Evolutionary conservation across 1,140 invertebrate genomes (phyloP).

Genomic region (Reticulitermes speratus): DNA sequence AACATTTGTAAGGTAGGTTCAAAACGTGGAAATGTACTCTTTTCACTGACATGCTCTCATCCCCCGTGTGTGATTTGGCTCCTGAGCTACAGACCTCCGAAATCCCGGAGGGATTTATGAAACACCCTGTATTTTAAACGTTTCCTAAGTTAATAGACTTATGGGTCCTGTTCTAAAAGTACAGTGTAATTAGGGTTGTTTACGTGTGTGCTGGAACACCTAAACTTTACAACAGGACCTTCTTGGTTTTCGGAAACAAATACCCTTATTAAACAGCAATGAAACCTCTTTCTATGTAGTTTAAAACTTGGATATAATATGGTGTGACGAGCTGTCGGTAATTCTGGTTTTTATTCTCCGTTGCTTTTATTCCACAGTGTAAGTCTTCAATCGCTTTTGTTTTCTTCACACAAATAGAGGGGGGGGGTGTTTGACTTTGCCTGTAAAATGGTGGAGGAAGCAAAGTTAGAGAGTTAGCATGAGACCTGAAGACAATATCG

Average conservation of each 20-base stretch:
- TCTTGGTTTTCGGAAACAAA: neutral
- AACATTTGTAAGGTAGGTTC: too few relatives aligned
- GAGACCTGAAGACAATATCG: neutral
- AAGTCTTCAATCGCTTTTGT: neutral
- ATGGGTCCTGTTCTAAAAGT: too few relatives aligned
- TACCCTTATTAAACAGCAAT: neutral
- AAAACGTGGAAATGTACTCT: too few relatives aligned
- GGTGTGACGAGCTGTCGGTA: neutral
- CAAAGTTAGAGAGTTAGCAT: neutral
- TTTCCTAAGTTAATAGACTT: too few relatives aligned
- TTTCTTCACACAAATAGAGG: neutral
- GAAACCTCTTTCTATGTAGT: neutral
- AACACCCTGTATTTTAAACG: too few relatives aligned
- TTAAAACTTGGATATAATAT: neutral
- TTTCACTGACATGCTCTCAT: too few relatives aligned
- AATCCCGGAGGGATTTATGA: too few relatives aligned
- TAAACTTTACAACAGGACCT: neutral
- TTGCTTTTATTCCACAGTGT: neutral
- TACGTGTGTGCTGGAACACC: too few relatives aligned
- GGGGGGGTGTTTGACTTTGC: neutral
- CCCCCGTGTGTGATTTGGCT: too few relatives aligned
- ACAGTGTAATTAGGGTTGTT: too few relatives aligned
- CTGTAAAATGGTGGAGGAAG: neutral
- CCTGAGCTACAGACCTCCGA: too few relatives aligned
- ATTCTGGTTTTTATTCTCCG: neutral